Evolutionary conservation across 2,113 vertebrate species (phyloP), one percentile per base, ranked within the genome.

Genomic region (Thunnus maccoyii): DNA sequence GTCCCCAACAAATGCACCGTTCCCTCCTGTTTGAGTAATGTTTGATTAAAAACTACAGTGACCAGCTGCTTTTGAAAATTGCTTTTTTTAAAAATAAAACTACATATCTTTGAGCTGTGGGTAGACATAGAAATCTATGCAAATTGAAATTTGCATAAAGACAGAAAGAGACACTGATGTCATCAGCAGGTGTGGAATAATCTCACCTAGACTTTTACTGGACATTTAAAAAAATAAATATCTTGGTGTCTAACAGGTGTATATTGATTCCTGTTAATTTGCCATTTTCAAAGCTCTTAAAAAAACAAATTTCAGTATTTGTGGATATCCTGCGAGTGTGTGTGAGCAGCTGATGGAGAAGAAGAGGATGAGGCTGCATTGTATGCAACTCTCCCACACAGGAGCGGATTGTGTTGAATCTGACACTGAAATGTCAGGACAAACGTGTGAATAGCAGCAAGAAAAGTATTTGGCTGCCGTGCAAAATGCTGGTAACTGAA

Each of bases 301-400:
- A 67, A 56, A 18, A 36, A 2, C 16, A 47, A 1, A 55, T 82
- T 70, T 48, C 46, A 48, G 11, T 27, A 16, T 51, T 25, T 50
- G 36, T 47, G 30, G 20, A 22, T 12, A 13, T 1, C 6, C 27
- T 9, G 36, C 5, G 1, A 8, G 36, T 36, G 36, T 36, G 36
- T 41, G 36, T 41, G 36, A 50, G 36, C 22, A 17, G 48, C 3
- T 1, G 27, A 57, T 15, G 58, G 52, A 58, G 46, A 32, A 1
- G 5, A 71, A 54, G 72, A 67, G 20, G 55, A 44, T 18, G 9
- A 58, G 41, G 48, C 58, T 54, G 47, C 16, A 5, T 17, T 63
- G 73, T 73, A 14, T 50, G 60, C 8, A 27, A 51, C 48, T 81
- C 79, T 27, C 75, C 65, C 47, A 78, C 75, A 69, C 64, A 51